phyloP scores from a whole-genome alignment of 2,113 vertebrate genomes.

The Hippoglossus stenolepis region DNA sequence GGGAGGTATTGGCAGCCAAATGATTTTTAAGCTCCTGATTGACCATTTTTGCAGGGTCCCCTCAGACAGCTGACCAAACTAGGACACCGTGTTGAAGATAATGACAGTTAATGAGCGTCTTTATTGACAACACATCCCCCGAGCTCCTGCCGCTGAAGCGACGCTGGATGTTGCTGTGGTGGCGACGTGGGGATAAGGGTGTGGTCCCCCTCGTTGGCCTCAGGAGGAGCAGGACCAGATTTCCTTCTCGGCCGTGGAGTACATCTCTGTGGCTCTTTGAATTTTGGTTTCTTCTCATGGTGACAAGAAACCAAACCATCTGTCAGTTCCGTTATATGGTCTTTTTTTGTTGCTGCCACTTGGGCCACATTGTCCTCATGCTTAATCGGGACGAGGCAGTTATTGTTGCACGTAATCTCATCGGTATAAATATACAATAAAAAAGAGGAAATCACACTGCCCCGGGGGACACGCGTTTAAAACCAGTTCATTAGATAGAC shows the following conservation, averaged over 20 bases:
- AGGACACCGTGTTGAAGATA: constrained; percentile 31
- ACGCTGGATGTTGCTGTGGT: constrained; percentile 26
- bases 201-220: constrained; percentile 18
- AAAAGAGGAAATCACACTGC: constrained; percentile 71
- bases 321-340: constrained; percentile 10
- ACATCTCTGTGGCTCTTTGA: constrained; percentile 9
- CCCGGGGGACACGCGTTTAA: constrained; percentile 74
- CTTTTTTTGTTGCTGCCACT: constrained; percentile 39
- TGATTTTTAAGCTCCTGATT: constrained; percentile 66
- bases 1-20: constrained; percentile 68
- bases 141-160: constrained; percentile 33
- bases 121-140: constrained; percentile 52
- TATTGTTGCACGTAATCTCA: constrained; percentile 78
- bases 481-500: constrained; percentile 76
- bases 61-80: constrained; percentile 59
- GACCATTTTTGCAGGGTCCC: constrained; percentile 59
- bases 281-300: constrained; percentile 28
- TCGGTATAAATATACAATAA: constrained; percentile 77
- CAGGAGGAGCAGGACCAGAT: constrained; percentile 19
- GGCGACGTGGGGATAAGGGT: not conserved
- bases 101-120: constrained; percentile 57
- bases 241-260: constrained; percentile 2
- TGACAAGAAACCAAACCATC: constrained; percentile 40
- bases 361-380: constrained; percentile 60
- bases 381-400: constrained; percentile 65